Evolutionary conservation across 2,113 vertebrate species (phyloP), one percentile per base, ranked within the genome.

Genomic region (Mesoclemmys tuberculata): DNA sequence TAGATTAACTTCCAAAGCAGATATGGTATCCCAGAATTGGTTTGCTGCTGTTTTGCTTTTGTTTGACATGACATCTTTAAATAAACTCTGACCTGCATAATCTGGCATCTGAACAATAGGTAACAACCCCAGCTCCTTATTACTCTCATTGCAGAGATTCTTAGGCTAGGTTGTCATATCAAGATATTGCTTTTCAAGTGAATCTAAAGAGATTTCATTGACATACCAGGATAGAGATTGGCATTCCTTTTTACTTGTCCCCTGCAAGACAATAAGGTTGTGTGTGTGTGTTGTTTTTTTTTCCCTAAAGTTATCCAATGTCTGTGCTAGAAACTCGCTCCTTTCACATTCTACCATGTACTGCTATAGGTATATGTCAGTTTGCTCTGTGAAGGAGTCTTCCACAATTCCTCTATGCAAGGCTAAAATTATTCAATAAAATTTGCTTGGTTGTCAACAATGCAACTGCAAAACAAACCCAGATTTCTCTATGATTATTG

Each of bases 211-310:
- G 26, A 82, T 87, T 51, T 79, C 5, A 44, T 71, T 87, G 31
- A 22, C 41, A 93, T 74, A 85, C 0, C 8, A 54, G 0, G 1
- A 61, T 55, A 29, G 38, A 6, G 1, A 19, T 5, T 10, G 31
- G 19, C 21, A n/a, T 80, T 82, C 48, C 49, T 18, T 54, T 22
- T 10, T 26, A 4, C 24, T 49, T 84, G 84, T 44, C 16, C 0
- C 0, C 84, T 13, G 7, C 26, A 88, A 22, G 88, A 52, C 21
- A 7, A 56, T 80, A 10, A 8, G 1, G 10, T 78, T 79, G 24
- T 8, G n/a, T 90, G 89, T 87, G 61, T 64, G n/a, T 38, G 90
- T 95, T 89, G 9, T n/a, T n/a, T n/a, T n/a, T n/a, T n/a, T n/a
- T n/a, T n/a, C n/a, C n/a, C 48, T 85, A 22, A 1, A 93, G 5